Evolutionary conservation across 2,113 vertebrate species (phyloP), one percentile per base, ranked within the genome.

Genomic region (Pogonocichla stellata): DNA sequence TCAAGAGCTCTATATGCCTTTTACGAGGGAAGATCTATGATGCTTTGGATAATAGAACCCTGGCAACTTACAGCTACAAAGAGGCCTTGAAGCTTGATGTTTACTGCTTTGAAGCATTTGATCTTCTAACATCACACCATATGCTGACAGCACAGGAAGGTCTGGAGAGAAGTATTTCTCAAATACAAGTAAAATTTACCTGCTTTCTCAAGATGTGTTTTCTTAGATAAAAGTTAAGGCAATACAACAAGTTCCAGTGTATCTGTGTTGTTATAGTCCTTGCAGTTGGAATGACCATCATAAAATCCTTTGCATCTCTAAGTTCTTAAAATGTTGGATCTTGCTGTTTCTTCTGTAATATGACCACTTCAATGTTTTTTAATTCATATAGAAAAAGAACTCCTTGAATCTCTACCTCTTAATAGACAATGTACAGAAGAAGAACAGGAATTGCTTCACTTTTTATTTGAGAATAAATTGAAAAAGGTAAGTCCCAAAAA

Each of bases 71-170:
- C 96, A 99, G 99, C 98, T 99, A 99, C 97, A 99, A 99, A 98
- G 99, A 99, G 97, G 99, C 99, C 96, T 98, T 99, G 98, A 99
- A 99, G 98, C 98, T 99, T 23, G 99, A 99, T n/a, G 99, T 99
- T 93, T 99, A 99, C 98, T 99, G 99, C 98, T 99, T 99, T 97
- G 99, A 99, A 98, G 99, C 99, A 23, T 99, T 99, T 97, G 99
- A 99, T 98, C 99, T 99, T 97, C 97, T 99, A 97, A 99, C 99
- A 0, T 99, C 99, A 6, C 99, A 99, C 96, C 99, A 99, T 97
- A 99, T 99, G 99, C 91, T 99, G 96, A 99, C 99, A 4, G 99
- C 99, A 40, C 99, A 99, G 98, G 99, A 99, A 99, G 99, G 99
- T 99, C 92, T 93, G 98, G 38, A 95, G 67, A 83, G 31, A 67